A percentile compares a stretch with the other conserved stretches of the same genome.
Evolutionary conservation across 2,888 invertebrate species (phyloP).

Genomic region (Nephrocerus scutellatus): DNA sequence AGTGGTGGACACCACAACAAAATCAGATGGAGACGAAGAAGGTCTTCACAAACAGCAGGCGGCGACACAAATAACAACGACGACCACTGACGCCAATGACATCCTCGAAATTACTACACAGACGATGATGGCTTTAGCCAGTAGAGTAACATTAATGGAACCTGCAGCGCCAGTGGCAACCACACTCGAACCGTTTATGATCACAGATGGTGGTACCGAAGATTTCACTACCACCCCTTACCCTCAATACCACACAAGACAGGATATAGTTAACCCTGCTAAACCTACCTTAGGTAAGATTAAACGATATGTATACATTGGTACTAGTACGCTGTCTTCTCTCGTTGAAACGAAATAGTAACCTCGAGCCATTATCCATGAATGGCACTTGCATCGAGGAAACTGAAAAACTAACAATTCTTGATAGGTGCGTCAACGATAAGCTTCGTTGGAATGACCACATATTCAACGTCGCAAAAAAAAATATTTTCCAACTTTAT

Average conservation of each 20-base stretch:
- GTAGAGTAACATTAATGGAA: slow-evolving; percentile 50
- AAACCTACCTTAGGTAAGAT: slow-evolving; percentile 27
- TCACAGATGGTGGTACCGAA: slow-evolving; percentile 18
- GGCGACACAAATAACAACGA: slow-evolving; percentile 22
- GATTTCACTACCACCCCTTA: slow-evolving; percentile 30
- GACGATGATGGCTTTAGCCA: slow-evolving; percentile 44
- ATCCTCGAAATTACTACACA: slow-evolving; percentile 44
- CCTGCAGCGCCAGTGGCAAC: slow-evolving; percentile 43
- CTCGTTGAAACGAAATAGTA: too few relatives aligned
- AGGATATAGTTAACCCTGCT: slow-evolving; percentile 19
- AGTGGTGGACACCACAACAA: slow-evolving; percentile 37
- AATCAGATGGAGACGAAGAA: slow-evolving; percentile 16
- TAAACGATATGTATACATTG: not conserved
- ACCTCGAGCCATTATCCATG: too few relatives aligned
- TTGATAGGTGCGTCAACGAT: too few relatives aligned
- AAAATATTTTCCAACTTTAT: too few relatives aligned
- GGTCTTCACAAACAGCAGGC: slow-evolving; percentile 10
- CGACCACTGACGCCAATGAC: slow-evolving; percentile 36
- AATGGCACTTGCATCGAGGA: too few relatives aligned
- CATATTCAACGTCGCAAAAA: too few relatives aligned
- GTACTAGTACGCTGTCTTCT: slow-evolving; percentile 1
- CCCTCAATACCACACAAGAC: slow-evolving; percentile 22
- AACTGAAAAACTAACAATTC: too few relatives aligned
- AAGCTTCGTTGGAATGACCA: too few relatives aligned
- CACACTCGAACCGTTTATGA: slow-evolving; percentile 35